A percentile compares a stretch with the other conserved stretches of the same genome.
phyloP scores from a whole-genome alignment of 1,140 invertebrate species.

The Micrasema minimum region DNA sequence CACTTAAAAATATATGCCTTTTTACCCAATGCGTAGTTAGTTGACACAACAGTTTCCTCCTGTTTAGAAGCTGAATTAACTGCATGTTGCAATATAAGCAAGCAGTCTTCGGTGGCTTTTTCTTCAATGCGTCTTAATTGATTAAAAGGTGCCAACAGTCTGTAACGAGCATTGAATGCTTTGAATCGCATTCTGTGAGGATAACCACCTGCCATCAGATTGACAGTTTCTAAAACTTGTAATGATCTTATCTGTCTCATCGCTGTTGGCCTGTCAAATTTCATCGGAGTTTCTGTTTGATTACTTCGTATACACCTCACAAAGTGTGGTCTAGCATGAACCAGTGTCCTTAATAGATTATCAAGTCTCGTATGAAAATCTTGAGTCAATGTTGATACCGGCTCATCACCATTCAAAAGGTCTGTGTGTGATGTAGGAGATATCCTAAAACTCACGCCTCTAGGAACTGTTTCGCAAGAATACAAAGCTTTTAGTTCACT shows the following conservation, averaged over 20 bases:
- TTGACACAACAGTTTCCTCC: conserved; percentile 71
- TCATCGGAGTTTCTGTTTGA: conserved; percentile 77
- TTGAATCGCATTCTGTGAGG: conserved; percentile 95
- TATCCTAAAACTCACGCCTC: conserved; percentile 87
- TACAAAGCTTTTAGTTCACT: conserved; percentile 90
- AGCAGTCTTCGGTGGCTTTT: conserved; percentile 82
- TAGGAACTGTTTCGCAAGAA: conserved; percentile 81
- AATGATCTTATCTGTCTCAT: conserved; percentile 88
- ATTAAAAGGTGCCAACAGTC: conserved; percentile 82
- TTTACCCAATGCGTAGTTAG: conserved; percentile 92
- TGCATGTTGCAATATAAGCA: conserved; percentile 73
- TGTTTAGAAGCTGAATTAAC: conserved; percentile 60
- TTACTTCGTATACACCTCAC: conserved; percentile 92
- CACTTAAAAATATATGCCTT: conserved; percentile 92
- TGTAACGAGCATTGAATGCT: conserved; percentile 89
- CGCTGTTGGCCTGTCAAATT: conserved; percentile 78
- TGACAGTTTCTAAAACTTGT: conserved; percentile 94
- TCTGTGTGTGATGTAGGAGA: conserved; percentile 91
- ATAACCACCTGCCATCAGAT: conserved; percentile 92
- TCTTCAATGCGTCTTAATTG: conserved; percentile 81
- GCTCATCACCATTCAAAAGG: conserved; percentile 87
- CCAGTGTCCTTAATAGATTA: conserved; percentile 89
- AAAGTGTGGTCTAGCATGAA: conserved; percentile 94
- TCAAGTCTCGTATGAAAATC: conserved; percentile 94
- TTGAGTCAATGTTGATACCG: conserved; percentile 90